Evolutionary conservation across 2,797 vertebrate species (phyloP).

Genomic region (Tamandua tetradactyla): DNA sequence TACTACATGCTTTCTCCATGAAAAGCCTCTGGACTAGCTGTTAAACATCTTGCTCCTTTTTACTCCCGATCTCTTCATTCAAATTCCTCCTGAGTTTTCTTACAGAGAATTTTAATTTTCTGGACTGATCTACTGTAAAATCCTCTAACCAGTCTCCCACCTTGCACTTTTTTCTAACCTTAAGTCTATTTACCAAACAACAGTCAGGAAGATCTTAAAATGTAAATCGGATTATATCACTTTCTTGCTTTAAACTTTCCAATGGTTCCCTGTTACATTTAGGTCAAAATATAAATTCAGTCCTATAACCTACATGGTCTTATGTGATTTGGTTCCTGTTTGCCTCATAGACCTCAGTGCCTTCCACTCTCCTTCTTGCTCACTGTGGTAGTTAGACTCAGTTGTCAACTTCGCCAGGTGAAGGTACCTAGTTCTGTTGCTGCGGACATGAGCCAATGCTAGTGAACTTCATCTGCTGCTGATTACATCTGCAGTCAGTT

Average conservation of each 20-base stretch:
- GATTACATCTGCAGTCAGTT: no score
- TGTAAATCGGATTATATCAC: no score
- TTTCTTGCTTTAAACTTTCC: no score
- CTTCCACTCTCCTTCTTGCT: background rate
- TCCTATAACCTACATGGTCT: background rate
- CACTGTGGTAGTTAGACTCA: no score
- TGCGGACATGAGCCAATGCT: no score
- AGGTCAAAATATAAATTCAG: background rate
- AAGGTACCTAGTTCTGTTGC: no score
- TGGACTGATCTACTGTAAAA: background rate
- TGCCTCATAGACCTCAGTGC: background rate
- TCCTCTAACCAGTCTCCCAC: background rate
- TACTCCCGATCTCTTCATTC: background rate
- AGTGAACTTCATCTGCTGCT: no score
- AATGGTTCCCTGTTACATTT: background rate
- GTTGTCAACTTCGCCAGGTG: no score
- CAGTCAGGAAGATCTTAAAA: background rate
- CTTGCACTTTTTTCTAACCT: background rate
- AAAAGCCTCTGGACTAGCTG: constrained; percentile 34
- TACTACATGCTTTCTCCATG: constrained; percentile 30
- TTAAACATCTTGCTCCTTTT: constrained; percentile 14
- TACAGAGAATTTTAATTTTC: constrained; percentile 26
- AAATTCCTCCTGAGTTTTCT: no score
- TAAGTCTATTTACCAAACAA: background rate
- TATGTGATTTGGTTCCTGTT: background rate